Evolutionary conservation across 2,888 invertebrate genomes (phyloP).

Genomic region (Erebia ligea): DNA sequence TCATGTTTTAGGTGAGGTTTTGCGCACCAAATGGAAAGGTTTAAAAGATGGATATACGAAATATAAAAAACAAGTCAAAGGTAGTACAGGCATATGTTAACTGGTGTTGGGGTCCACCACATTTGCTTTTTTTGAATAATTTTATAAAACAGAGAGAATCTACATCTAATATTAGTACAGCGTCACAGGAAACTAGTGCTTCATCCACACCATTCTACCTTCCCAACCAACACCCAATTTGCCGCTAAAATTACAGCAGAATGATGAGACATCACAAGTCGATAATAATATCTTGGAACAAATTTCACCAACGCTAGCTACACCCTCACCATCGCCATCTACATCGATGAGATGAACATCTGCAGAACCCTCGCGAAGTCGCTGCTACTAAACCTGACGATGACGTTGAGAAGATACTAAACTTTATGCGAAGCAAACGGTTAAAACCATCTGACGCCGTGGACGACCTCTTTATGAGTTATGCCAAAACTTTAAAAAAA

Average conservation of each 20-base stretch:
- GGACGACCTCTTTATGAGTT: slow-evolving; percentile 30
- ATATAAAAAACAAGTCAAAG: too few relatives aligned
- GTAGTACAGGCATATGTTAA: neutral
- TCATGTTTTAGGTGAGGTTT: too few relatives aligned
- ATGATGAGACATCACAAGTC: neutral
- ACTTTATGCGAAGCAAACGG: slow-evolving; percentile 20
- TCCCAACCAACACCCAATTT: neutral
- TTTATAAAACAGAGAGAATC: slow-evolving; percentile 4
- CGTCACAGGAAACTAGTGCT: slow-evolving; percentile 4
- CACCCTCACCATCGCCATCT: slow-evolving; percentile 1
- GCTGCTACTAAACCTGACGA: slow-evolving; percentile 5
- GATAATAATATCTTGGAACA: slow-evolving; percentile 1
- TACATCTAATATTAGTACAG: slow-evolving; percentile 4
- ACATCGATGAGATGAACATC: neutral
- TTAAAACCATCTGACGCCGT: slow-evolving; percentile 19
- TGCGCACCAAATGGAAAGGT: too few relatives aligned
- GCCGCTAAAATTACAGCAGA: neutral
- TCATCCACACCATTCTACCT: slow-evolving; percentile 1
- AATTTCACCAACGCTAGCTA: slow-evolving; percentile 1
- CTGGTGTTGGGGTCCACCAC: slow-evolving; percentile 10
- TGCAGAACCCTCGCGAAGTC: slow-evolving; percentile 4
- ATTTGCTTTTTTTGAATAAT: slow-evolving; percentile 2
- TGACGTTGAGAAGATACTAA: slow-evolving; percentile 14
- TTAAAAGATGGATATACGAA: too few relatives aligned
- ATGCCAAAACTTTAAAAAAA: slow-evolving; percentile 26